A percentile compares a stretch with the other conserved stretches of the same genome.
These are phyloP conservation scores for Harpagoxenus sublaevis DNA, from an alignment of 2,888 invertebrate species.

Conservation along the genomic window DNA sequence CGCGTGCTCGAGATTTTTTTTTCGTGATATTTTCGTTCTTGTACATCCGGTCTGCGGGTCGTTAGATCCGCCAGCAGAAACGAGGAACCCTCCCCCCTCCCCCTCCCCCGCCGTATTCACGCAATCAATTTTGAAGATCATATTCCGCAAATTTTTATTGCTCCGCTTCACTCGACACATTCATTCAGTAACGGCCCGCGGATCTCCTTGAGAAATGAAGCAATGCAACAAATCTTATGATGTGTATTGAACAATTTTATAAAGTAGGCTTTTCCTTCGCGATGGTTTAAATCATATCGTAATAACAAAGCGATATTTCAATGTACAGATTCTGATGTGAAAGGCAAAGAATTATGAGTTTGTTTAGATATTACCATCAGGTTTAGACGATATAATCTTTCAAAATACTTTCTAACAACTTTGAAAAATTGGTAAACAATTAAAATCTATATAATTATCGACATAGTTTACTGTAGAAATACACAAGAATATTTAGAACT, in stretches of 20 bases:
- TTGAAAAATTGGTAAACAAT: background rate
- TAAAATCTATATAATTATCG: background rate
- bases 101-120: background rate
- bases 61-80: background rate
- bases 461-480: background rate
- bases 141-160: background rate
- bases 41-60: background rate
- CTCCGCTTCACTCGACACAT: background rate
- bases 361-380: background rate
- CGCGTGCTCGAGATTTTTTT: constrained; percentile 40
- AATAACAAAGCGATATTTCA: background rate
- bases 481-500: background rate
- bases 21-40: constrained; percentile 18
- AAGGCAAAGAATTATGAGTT: background rate
- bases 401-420: background rate
- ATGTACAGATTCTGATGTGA: background rate
- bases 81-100: too few relatives aligned
- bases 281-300: background rate
- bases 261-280: background rate
- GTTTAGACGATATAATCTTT: background rate
- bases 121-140: constrained; percentile 7
- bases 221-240: background rate
- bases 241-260: background rate
- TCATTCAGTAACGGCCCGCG: background rate
- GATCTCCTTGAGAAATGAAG: background rate